phyloP scores from a whole-genome alignment of 2,797 vertebrate species.

The Nothura maculosa region DNA sequence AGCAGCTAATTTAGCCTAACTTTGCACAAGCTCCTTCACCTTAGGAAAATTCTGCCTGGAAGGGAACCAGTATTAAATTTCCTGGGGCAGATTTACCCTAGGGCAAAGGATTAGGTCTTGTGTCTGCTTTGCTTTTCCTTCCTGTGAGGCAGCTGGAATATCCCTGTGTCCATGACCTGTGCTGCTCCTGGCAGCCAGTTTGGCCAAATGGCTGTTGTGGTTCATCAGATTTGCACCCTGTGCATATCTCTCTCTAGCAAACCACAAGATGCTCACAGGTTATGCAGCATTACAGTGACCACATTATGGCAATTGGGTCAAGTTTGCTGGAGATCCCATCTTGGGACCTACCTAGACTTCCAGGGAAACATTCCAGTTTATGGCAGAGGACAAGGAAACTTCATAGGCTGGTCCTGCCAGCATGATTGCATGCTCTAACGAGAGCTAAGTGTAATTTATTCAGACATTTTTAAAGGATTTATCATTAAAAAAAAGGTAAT shows the following conservation, averaged over 20 bases:
- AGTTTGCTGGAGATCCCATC: not conserved
- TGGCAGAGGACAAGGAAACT: not conserved
- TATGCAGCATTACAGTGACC: not conserved
- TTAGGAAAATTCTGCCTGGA: constrained; percentile 15
- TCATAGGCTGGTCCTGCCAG: not conserved
- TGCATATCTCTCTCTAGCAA: not conserved
- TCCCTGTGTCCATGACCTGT: fast-evolving
- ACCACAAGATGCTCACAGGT: not conserved
- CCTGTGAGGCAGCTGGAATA: fast-evolving
- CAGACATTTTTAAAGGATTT: constrained; percentile 30
- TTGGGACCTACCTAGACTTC: not conserved
- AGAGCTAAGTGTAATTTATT: not conserved
- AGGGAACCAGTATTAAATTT: not conserved
- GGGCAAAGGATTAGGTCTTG: not conserved
- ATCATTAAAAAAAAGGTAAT: constrained; percentile 8
- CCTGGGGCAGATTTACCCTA: constrained; percentile 37
- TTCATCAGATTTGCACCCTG: not conserved
- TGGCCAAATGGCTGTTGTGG: not conserved
- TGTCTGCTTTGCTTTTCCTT: constrained; percentile 7
- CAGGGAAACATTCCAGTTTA: not conserved
- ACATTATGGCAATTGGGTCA: not conserved
- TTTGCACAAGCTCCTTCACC: constrained; percentile 3
- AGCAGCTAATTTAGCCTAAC: constrained; percentile 40
- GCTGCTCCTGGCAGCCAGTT: not conserved
- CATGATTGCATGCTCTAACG: not conserved